Conservation (phyloP, 2,113 vertebrate genomes). For the Gasterosteus aculeatus region DNA sequence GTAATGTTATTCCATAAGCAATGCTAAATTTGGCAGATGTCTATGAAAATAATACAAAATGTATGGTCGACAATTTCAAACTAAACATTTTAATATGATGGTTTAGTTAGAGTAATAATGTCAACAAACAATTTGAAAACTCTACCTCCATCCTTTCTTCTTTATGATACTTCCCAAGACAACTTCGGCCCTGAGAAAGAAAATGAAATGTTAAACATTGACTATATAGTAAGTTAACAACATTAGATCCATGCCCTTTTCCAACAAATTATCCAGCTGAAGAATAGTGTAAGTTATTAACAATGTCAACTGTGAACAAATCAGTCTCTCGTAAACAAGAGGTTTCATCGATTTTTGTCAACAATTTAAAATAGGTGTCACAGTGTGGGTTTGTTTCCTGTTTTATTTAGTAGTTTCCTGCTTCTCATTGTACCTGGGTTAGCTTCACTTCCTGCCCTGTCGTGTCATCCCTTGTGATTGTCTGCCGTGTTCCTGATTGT, state of each 20-base stretch:
- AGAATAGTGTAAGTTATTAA: not conserved
- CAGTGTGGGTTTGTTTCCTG: no score
- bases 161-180: conserved; percentile 93
- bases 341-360: no score
- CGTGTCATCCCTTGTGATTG: no score
- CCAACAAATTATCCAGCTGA: not conserved
- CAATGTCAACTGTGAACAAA: not conserved
- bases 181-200: conserved; percentile 83
- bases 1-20: not conserved
- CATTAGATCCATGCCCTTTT: not conserved
- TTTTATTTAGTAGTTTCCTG: no score
- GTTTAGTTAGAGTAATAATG: not conserved
- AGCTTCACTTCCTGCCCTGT: no score
- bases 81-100: not conserved
- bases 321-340: not conserved
- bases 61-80: not conserved
- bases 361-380: no score
- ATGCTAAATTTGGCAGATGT: not conserved
- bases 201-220: not conserved
- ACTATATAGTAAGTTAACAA: not conserved
- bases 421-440: no score
- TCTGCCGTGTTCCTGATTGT: no score
- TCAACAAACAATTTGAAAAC: conserved; percentile 20
- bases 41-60: no score
- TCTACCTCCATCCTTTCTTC: conserved; percentile 97